Conservation (phyloP, 2,888 invertebrate genomes). For the Leptothorax acervorum region DNA sequence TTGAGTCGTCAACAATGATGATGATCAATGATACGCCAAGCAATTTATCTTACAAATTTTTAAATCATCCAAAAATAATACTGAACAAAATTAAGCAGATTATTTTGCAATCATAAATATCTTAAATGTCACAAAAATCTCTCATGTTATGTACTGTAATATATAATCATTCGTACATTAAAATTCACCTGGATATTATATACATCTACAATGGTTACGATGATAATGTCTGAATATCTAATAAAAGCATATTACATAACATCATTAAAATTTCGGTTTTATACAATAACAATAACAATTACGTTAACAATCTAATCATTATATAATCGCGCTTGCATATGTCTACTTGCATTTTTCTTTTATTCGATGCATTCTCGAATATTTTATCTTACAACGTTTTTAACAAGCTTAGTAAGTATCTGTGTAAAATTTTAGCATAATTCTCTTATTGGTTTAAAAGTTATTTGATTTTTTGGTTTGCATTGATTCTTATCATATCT, state of each 20-base stretch:
- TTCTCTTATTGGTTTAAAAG: too few relatives aligned
- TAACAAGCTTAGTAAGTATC: conserved; percentile 57
- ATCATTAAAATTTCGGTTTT: background rate
- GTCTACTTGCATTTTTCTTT: background rate
- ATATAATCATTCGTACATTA: background rate
- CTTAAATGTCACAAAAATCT: background rate
- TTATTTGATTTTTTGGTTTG: too few relatives aligned
- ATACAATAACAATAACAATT: background rate
- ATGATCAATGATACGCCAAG: too few relatives aligned
- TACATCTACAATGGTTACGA: background rate
- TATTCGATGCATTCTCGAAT: background rate
- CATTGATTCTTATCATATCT: too few relatives aligned
- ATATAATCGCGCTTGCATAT: background rate
- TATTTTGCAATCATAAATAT: background rate
- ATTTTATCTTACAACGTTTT: background rate
- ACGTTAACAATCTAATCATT: background rate
- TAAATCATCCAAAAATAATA: too few relatives aligned
- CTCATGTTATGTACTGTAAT: too few relatives aligned
- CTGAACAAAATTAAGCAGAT: background rate
- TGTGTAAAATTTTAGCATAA: too few relatives aligned
- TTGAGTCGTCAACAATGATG: too few relatives aligned
- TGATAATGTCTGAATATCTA: background rate
- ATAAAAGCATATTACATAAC: too few relatives aligned
- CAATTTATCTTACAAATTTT: too few relatives aligned
- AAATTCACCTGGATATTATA: background rate